phyloP scores from a whole-genome alignment of 2,888 invertebrate species.

The Chrysolina haemoptera region DNA sequence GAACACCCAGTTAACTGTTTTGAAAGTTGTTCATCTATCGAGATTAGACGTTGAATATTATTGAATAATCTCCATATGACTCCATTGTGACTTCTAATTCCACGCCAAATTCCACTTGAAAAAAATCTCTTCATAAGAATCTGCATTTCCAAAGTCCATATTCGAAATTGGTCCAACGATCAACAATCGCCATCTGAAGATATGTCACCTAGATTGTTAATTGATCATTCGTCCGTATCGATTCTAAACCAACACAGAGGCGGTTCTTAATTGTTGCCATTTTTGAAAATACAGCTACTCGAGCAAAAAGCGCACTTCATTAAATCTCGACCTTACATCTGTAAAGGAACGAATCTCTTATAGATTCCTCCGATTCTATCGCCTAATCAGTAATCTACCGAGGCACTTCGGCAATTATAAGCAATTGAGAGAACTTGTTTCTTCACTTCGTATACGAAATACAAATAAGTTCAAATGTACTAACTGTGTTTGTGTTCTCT shows the following conservation, averaged over 20 bases:
- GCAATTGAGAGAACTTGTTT: conserved; percentile 29
- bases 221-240: conserved; percentile 14
- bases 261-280: conserved; percentile 29
- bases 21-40: too few relatives aligned
- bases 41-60: too few relatives aligned
- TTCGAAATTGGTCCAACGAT: conserved; percentile 1
- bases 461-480: conserved; percentile 19
- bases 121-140: background rate
- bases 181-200: conserved; percentile 3
- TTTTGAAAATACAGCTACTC: conserved; percentile 31
- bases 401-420: conserved; percentile 26
- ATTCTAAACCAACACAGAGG: conserved; percentile 1
- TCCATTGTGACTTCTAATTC: too few relatives aligned
- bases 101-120: too few relatives aligned
- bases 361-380: conserved; percentile 20
- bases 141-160: background rate
- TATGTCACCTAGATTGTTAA: conserved; percentile 17
- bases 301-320: conserved; percentile 25
- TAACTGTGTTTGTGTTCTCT: background rate
- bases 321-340: conserved; percentile 29
- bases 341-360: conserved; percentile 18
- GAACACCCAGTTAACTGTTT: too few relatives aligned
- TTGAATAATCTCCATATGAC: background rate
- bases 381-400: conserved; percentile 27
- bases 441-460: conserved; percentile 4